Conservation (phyloP, 1,140 invertebrate species). For the Zaprionus vittiger region DNA sequence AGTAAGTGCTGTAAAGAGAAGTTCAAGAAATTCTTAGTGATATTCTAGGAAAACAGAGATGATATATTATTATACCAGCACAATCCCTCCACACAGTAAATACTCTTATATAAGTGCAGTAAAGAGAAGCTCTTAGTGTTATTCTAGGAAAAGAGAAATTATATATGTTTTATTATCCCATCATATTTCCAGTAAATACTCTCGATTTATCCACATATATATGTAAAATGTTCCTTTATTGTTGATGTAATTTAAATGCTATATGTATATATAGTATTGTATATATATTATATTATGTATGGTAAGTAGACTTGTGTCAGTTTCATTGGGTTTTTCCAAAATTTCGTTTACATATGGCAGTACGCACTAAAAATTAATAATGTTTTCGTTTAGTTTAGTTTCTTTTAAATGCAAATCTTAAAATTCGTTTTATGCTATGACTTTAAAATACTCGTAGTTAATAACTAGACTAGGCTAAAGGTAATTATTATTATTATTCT, state of each 20-base stretch:
- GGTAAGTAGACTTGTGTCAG: constrained; percentile 68
- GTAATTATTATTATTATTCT: constrained; percentile 54
- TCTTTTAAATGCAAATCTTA: constrained; percentile 57
- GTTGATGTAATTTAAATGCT: constrained; percentile 79
- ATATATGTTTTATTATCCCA: neutral
- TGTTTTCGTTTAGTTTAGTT: constrained; percentile 43
- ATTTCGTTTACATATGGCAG: constrained; percentile 71
- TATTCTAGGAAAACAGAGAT: neutral
- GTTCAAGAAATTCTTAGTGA: neutral
- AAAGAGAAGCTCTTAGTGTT: neutral
- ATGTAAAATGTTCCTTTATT: constrained; percentile 82
- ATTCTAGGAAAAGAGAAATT: neutral
- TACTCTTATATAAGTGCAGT: neutral
- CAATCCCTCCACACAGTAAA: too few species aligned
- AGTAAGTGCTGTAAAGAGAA: neutral
- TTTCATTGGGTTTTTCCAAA: constrained; percentile 52
- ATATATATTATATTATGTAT: constrained; percentile 56
- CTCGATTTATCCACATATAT: constrained; percentile 58
- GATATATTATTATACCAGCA: too few species aligned
- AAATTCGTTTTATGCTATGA: constrained; percentile 78
- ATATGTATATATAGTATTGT: constrained; percentile 64
- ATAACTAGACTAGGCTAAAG: constrained; percentile 56
- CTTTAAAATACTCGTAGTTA: constrained; percentile 80
- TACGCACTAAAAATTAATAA: constrained; percentile 70
- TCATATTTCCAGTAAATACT: neutral